Evolutionary conservation across 1,140 invertebrate species (phyloP).

Genomic region (Melanaphis sacchari): DNA sequence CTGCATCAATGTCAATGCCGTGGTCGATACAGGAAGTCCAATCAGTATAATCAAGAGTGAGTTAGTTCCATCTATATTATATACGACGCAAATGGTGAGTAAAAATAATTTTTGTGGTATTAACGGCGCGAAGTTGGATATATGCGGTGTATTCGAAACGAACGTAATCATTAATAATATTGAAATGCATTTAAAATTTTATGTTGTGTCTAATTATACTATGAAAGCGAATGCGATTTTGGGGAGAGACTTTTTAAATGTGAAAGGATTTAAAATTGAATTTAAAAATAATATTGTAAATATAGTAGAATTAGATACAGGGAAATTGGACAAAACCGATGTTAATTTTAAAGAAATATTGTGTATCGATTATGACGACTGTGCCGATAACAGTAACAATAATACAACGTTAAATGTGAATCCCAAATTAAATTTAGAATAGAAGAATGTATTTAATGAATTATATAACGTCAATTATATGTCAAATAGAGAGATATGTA

Average conservation of each 20-base stretch:
- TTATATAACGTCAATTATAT: background rate
- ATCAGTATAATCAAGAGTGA: background rate
- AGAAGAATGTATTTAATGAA: background rate
- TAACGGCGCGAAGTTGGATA: background rate
- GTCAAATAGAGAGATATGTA: background rate
- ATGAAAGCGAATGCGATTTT: background rate
- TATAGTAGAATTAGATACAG: background rate
- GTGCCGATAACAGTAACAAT: background rate
- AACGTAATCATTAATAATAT: background rate
- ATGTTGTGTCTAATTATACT: background rate
- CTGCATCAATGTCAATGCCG: background rate
- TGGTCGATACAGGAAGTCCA: background rate
- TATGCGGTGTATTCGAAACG: background rate
- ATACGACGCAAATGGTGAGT: no score
- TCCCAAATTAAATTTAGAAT: background rate
- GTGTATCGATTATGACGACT: background rate
- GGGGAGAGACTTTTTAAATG: background rate
- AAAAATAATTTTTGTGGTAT: background rate
- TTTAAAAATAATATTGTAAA: background rate
- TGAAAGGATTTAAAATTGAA: background rate
- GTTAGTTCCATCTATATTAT: background rate
- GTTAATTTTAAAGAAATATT: background rate
- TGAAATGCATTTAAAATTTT: background rate
- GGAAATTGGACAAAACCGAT: background rate
- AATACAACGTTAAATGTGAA: background rate